Percentiles rank a stretch among this genome's conserved stretches.
Evolutionary conservation across 2,113 vertebrate species (phyloP).

Genomic region (Anguilla rostrata): DNA sequence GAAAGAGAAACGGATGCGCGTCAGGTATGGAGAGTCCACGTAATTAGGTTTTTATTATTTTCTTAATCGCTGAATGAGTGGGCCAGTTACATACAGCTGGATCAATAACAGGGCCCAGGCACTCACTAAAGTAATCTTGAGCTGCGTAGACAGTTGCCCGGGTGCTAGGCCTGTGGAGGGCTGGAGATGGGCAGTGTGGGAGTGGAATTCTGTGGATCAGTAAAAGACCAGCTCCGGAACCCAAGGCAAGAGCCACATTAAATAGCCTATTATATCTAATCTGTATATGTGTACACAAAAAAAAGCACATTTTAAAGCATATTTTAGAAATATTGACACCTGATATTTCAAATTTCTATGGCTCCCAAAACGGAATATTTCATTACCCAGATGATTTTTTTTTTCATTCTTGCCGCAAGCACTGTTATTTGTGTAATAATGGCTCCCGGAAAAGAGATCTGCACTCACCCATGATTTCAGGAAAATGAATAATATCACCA

Average conservation of each 20-base stretch:
- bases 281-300: not conserved
- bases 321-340: not conserved
- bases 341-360: not conserved
- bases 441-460: not conserved
- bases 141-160: conserved; percentile 18
- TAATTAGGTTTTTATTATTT: not conserved
- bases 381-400: not conserved
- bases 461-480: not conserved
- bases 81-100: conserved; percentile 13
- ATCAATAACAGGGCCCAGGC: conserved; percentile 27
- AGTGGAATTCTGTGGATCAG: not conserved
- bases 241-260: not conserved
- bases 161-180: not conserved
- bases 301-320: not conserved
- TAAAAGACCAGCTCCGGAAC: not conserved
- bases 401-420: not conserved
- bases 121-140: conserved; percentile 27
- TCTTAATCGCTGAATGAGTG: conserved; percentile 15
- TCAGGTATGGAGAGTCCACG: not conserved
- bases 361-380: not conserved
- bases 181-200: not conserved
- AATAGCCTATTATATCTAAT: not conserved
- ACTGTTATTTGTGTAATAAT: not conserved
- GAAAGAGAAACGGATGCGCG: not conserved
- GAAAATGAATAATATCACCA: not conserved